Conservation (phyloP, 2,797 vertebrate species). For the Ptychadena robeensis region DNA sequence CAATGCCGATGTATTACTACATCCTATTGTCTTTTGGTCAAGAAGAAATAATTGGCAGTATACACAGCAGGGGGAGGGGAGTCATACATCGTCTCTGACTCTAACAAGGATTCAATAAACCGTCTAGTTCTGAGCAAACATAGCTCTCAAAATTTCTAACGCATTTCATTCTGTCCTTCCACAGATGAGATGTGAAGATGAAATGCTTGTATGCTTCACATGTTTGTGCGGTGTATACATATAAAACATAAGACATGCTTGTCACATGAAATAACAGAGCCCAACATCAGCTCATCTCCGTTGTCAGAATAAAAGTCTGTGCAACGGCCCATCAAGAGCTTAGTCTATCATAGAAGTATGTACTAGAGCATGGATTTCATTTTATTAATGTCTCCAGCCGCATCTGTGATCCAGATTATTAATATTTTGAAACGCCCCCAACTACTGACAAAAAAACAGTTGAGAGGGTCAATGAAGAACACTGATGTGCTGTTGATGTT, state of each 20-base stretch:
- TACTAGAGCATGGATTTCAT: conserved; percentile 38
- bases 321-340: conserved; percentile 39
- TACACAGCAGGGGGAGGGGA: not conserved
- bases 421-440: conserved; percentile 11
- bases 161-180: not conserved
- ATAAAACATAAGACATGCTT: conserved; percentile 34
- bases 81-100: not conserved
- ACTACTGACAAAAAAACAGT: not conserved
- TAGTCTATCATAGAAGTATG: conserved; percentile 30
- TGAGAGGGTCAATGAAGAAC: too few species aligned
- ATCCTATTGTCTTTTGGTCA: not conserved
- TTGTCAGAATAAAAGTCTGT: conserved; percentile 36
- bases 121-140: not conserved
- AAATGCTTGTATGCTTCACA: conserved; percentile 6
- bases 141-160: not conserved
- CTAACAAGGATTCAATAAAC: not conserved
- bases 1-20: not conserved
- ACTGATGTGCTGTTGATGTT: too few species aligned
- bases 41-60: not conserved
- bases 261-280: conserved; percentile 28
- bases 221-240: not conserved
- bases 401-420: conserved; percentile 45
- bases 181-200: conserved; percentile 2
- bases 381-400: conserved; percentile 24
- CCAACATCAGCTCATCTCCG: conserved; percentile 4